Conservation (phyloP, 2,113 vertebrate species). For the Parus major region DNA sequence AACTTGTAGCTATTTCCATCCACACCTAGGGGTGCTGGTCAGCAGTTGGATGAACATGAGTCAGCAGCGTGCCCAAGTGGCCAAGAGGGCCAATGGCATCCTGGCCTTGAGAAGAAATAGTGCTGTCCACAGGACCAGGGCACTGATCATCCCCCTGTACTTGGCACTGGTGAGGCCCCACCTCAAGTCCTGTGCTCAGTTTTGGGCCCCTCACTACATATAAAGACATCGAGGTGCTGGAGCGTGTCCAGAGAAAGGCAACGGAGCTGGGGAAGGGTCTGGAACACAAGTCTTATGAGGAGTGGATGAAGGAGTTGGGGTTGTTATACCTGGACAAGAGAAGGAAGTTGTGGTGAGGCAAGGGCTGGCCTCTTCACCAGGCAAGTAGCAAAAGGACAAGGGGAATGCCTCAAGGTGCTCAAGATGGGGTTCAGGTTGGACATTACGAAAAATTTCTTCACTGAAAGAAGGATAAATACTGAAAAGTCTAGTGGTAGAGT, state of each 20-base stretch:
- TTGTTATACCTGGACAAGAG: neutral
- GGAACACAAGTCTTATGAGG: neutral
- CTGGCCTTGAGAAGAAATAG: neutral
- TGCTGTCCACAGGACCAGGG: no score
- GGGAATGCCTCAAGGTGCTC: neutral
- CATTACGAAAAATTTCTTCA: neutral
- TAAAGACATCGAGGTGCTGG: neutral
- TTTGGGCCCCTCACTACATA: neutral
- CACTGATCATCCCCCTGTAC: rapidly evolving
- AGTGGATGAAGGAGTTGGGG: neutral
- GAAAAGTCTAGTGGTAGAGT: neutral
- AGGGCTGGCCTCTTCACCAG: neutral
- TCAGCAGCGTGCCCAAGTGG: neutral
- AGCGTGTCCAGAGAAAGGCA: neutral
- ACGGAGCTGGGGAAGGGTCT: neutral
- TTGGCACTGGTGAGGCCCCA: neutral
- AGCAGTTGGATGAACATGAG: neutral
- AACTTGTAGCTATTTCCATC: neutral
- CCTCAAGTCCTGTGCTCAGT: neutral
- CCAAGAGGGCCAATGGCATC: neutral
- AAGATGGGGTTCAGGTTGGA: neutral
- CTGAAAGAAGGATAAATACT: neutral
- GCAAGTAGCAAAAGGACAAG: rapidly evolving
- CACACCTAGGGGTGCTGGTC: neutral
- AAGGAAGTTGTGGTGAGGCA: neutral